Evolutionary conservation across 1,140 invertebrate genomes (phyloP), one percentile per base, ranked within the genome.

Genomic region (Conopomorpha cramerella): DNA sequence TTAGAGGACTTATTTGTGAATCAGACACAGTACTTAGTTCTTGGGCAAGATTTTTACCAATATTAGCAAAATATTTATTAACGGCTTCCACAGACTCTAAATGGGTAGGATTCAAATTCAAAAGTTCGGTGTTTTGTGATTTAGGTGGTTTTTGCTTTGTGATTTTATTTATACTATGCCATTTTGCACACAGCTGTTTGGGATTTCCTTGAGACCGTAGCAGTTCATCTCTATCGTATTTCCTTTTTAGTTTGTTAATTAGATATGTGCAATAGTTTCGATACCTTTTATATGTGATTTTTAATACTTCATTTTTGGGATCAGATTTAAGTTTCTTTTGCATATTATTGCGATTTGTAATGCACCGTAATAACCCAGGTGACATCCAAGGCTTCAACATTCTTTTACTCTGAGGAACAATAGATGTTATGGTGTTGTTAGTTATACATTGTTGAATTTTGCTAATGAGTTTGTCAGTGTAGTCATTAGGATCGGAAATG

Each of bases 351-450:
- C 28, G 4, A 13, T 29, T 29, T n/a, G 4, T 16, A 14, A 37
- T 37, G 18, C 35, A 37, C 6, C 35, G 15, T 10, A 37, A 16
- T 12, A 37, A 19, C 2, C 35, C 35, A 2, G 17, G 3, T 11
- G 35, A 30, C 1, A 37, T 37, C 35, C 35, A 37, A 4, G 35
- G 35, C 25, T 37, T 37, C 3, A 30, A 30, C 8, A 19, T 35
- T 11, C 33, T 8, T 14, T 35, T 27, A 27, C 2, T 16, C 16
- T 16, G 26, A 1, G 34, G 23, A 23, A 23, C 19, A 6, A 23
- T 4, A 6, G 10, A 6, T 6, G 19, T 23, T 23, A 23, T 23
- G 10, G 19, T 23, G 10, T 23, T 23, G 4, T 23, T 10, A 4
- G 10, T 23, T 10, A 23, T 6, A 23, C 19, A 6, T 10, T 6